Conservation (phyloP, 2,888 invertebrate genomes). For the Branchellion lobata region DNA sequence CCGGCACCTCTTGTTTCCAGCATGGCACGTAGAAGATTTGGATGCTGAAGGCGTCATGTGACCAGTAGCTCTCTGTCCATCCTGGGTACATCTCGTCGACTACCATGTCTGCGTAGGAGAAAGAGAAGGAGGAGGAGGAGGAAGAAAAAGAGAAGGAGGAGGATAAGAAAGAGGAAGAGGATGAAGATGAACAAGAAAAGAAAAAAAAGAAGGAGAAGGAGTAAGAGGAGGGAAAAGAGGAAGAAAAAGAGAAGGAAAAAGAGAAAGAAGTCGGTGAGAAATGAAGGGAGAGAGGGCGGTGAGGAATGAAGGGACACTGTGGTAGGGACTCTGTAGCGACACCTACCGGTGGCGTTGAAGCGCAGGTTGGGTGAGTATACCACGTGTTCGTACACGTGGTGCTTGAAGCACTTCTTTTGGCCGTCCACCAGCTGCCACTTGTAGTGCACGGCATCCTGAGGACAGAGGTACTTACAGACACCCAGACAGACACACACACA, state of each 20-base stretch:
- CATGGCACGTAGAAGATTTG: slow-evolving; percentile 17
- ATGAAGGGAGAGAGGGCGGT: background rate
- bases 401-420: too few species aligned
- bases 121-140: background rate
- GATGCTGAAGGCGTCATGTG: background rate
- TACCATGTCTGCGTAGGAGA: background rate
- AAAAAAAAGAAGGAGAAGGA: background rate
- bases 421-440: too few species aligned
- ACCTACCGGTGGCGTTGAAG: too few species aligned
- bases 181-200: background rate
- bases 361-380: too few species aligned
- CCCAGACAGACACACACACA: too few species aligned
- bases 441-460: too few species aligned
- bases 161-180: background rate
- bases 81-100: background rate
- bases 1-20: slow-evolving; percentile 5
- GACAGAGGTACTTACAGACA: too few species aligned
- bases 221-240: background rate
- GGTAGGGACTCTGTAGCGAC: background rate
- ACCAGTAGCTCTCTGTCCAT: slow-evolving; percentile 30
- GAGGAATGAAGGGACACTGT: background rate
- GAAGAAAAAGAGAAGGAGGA: background rate
- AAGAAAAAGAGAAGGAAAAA: background rate
- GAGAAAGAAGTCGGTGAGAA: too few species aligned
- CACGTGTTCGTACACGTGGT: too few species aligned